phyloP scores from a whole-genome alignment of 2,888 invertebrate species.

The Aleiodes alternator region DNA sequence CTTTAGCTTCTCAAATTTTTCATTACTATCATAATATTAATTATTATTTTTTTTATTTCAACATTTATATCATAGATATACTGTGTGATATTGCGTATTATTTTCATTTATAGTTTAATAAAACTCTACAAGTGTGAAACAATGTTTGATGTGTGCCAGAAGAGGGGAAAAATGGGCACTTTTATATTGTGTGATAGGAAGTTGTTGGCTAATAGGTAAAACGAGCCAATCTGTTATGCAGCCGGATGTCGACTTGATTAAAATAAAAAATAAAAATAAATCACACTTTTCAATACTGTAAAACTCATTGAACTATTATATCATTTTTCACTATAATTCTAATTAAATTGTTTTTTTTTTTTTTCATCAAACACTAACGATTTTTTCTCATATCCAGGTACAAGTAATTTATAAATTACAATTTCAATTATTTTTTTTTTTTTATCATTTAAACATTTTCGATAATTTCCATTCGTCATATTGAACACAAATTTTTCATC shows the following conservation, averaged over 20 bases:
- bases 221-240: constrained; percentile 30
- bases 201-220: constrained; percentile 35
- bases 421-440: too few species aligned
- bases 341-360: background rate
- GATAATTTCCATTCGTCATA: too few species aligned
- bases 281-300: constrained; percentile 6
- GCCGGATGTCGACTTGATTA: constrained; percentile 17
- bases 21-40: background rate
- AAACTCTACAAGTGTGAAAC: constrained; percentile 30
- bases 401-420: too few species aligned
- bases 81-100: background rate
- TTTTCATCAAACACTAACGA: background rate
- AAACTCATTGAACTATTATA: constrained; percentile 1
- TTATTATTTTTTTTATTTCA: constrained; percentile 15
- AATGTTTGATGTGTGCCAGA: constrained; percentile 27
- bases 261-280: background rate
- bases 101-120: constrained; percentile 9
- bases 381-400: too few species aligned
- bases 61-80: constrained; percentile 12
- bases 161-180: constrained; percentile 19
- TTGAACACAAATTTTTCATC: too few species aligned
- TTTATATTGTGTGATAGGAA: constrained; percentile 17
- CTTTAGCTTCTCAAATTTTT: background rate
- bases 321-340: constrained; percentile 3
- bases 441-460: too few species aligned